These are phyloP conservation scores for Cylloceria caligata DNA, from an alignment of 2,888 invertebrate species.

Conservation along the genomic window DNA sequence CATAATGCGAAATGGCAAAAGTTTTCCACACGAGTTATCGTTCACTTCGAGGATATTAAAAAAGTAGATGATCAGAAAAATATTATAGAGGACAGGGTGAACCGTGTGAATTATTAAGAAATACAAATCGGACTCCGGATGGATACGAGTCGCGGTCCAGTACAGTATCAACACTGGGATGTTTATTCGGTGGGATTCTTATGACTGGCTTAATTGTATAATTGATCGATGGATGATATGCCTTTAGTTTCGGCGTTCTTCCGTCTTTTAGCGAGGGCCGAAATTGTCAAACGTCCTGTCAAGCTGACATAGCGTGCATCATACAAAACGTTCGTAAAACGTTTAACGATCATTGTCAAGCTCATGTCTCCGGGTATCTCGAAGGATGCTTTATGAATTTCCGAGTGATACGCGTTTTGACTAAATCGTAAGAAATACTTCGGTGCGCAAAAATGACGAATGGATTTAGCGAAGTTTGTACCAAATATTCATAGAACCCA, in stretches of 20 bases:
- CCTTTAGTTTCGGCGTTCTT: constrained; percentile 51
- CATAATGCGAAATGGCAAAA: constrained; percentile 12
- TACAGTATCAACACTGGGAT: constrained; percentile 46
- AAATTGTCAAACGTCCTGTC: constrained; percentile 31
- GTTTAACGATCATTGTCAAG: neutral
- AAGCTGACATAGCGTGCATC: constrained; percentile 37
- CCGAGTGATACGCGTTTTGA: constrained; percentile 32
- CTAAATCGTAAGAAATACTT: constrained; percentile 52
- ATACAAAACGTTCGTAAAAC: constrained; percentile 16
- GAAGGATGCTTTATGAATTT: neutral
- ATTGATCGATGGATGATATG: constrained; percentile 67
- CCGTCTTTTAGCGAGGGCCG: constrained; percentile 22
- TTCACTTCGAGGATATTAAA: constrained; percentile 32
- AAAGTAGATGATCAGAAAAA: constrained; percentile 53
- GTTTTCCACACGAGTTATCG: constrained; percentile 38
- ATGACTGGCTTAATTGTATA: constrained; percentile 55
- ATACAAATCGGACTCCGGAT: constrained; percentile 23
- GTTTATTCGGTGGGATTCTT: constrained; percentile 50
- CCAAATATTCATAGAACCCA: constrained; percentile 44
- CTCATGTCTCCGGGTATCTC: neutral
- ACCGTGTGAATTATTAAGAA: constrained; percentile 36
- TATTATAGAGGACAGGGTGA: constrained; percentile 25
- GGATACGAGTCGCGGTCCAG: constrained; percentile 22
- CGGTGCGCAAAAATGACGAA: constrained; percentile 39
- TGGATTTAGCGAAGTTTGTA: constrained; percentile 40